phyloP scores from a whole-genome alignment of 2,888 invertebrate species.

The Steinernema hermaphroditum region DNA sequence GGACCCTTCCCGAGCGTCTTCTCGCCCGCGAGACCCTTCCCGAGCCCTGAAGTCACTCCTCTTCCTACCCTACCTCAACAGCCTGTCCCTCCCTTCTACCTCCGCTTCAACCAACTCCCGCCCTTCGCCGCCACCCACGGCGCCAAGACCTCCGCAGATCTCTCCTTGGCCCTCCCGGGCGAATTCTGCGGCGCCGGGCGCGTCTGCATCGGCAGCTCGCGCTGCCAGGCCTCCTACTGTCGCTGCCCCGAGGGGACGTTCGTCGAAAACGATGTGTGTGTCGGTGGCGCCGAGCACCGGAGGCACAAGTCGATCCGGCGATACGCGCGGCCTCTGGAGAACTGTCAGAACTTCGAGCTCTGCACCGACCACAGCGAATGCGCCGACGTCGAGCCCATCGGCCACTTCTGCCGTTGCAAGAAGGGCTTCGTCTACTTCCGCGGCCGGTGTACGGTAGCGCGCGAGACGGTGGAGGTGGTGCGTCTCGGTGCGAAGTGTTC shows the following conservation, averaged over 20 bases:
- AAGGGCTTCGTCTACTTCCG: neutral
- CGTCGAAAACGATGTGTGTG: conserved; percentile 57
- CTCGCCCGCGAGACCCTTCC: neutral
- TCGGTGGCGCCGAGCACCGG: neutral
- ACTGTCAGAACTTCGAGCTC: conserved; percentile 49
- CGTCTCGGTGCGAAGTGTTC: conserved; percentile 42
- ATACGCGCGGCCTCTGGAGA: conserved; percentile 47
- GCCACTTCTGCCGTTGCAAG: conserved; percentile 28
- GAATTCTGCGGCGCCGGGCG: conserved; percentile 55
- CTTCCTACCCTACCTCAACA: neutral
- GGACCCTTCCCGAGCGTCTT: neutral
- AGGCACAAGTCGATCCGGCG: conserved; percentile 24
- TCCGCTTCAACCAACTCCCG: conserved; percentile 30
- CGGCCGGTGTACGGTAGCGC: conserved; percentile 5
- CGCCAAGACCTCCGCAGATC: conserved; percentile 6
- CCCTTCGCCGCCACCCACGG: conserved; percentile 5
- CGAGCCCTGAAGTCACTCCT: neutral
- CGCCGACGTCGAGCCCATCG: conserved; percentile 35
- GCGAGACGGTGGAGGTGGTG: conserved; percentile 3
- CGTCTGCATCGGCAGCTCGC: conserved; percentile 57
- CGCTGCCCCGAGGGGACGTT: conserved; percentile 53
- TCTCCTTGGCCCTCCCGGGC: conserved; percentile 54
- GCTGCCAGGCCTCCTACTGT: conserved; percentile 55
- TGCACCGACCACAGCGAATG: conserved; percentile 53
- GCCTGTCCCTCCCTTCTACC: neutral